These are phyloP conservation scores for Notolabrus celidotus DNA, from an alignment of 2,797 vertebrate species.

Conservation along the genomic window DNA sequence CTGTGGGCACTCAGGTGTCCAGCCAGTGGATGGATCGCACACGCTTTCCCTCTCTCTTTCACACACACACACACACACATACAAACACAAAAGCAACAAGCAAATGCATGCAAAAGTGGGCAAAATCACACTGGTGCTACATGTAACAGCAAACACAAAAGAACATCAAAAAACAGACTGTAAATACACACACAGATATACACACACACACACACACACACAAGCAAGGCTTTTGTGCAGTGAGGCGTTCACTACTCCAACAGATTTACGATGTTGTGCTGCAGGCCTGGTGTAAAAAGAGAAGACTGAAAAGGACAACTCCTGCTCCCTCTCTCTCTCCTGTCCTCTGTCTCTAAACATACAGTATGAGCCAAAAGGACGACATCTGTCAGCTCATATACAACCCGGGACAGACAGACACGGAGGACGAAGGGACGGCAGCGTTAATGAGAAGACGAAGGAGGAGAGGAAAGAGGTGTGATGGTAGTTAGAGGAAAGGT, in stretches of 20 bases:
- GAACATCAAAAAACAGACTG: conserved; percentile 40
- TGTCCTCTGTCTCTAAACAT: background rate
- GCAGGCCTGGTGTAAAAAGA: conserved; percentile 48
- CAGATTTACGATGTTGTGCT: conserved; percentile 62
- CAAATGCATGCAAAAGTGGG: conserved; percentile 9
- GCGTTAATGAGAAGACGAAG: background rate
- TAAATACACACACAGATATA: conserved; percentile 40
- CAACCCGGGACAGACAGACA: conserved; percentile 5
- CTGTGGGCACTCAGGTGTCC: conserved; percentile 69
- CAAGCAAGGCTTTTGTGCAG: conserved; percentile 46
- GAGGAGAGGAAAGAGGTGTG: background rate
- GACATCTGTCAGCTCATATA: conserved; percentile 14
- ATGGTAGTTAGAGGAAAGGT: background rate
- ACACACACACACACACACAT: conserved; percentile 14
- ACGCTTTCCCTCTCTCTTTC: background rate
- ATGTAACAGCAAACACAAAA: conserved; percentile 46
- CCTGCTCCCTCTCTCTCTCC: background rate
- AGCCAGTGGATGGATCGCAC: conserved; percentile 57
- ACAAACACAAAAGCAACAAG: conserved; percentile 32
- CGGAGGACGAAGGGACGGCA: conserved; percentile 1
- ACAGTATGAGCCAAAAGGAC: conserved; percentile 13
- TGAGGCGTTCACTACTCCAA: conserved; percentile 41
- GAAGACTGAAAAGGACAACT: conserved; percentile 46
- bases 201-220: conserved; percentile 28
- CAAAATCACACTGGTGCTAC: conserved; percentile 43